Percentiles rank a stretch among this genome's conserved stretches.
Evolutionary conservation across 2,113 vertebrate species (phyloP).

Genomic region (Tragelaphus buxtoni): DNA sequence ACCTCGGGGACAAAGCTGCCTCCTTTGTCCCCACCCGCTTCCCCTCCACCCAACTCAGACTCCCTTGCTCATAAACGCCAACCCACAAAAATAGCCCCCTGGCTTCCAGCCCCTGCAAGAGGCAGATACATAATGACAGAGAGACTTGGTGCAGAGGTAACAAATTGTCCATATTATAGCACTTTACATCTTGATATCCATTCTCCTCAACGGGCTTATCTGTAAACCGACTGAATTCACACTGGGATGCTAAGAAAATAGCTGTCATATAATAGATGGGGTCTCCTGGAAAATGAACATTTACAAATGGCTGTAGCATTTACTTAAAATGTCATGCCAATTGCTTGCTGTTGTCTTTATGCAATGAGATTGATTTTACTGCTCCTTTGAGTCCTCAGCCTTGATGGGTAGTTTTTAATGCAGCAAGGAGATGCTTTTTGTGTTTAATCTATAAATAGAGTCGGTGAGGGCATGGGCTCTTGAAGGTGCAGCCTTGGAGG

Average conservation of each 20-base stretch:
- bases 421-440: constrained; percentile 59
- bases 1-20: background rate
- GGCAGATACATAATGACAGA: constrained; percentile 55
- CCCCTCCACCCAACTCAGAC: background rate
- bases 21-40: background rate
- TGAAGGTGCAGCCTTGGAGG: background rate
- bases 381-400: constrained; percentile 68
- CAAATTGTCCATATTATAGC: constrained; percentile 76
- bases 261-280: constrained; percentile 78
- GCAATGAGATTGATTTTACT: constrained; percentile 77
- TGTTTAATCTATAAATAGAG: constrained; percentile 69
- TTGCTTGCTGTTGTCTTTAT: constrained; percentile 77
- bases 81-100: background rate
- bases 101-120: background rate
- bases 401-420: constrained; percentile 76
- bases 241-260: constrained; percentile 77
- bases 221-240: constrained; percentile 74
- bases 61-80: background rate
- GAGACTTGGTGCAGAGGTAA: constrained; percentile 48
- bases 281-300: constrained; percentile 71
- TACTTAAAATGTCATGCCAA: constrained; percentile 80
- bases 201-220: constrained; percentile 75
- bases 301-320: constrained; percentile 82
- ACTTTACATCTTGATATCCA: constrained; percentile 76
- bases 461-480: background rate